A percentile compares a stretch with the other conserved stretches of the same genome.
phyloP scores from a whole-genome alignment of 2,113 vertebrate species.

The Nyctibius bracteatus region DNA sequence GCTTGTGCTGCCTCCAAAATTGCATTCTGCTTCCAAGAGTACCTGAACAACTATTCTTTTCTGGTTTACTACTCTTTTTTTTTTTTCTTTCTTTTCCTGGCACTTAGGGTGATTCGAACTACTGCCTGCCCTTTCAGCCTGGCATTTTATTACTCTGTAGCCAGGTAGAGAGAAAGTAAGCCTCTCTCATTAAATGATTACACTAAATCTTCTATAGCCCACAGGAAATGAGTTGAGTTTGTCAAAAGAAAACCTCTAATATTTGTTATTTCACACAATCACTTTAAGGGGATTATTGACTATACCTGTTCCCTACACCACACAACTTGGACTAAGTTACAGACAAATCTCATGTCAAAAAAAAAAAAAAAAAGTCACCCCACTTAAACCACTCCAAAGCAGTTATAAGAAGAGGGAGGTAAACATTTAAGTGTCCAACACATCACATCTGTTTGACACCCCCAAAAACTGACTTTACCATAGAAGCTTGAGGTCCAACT shows the following conservation, averaged over 20 bases:
- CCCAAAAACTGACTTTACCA: not conserved
- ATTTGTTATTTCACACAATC: conserved; percentile 1
- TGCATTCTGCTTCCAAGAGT: not conserved
- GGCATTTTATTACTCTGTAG: not conserved
- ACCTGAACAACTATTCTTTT: not conserved
- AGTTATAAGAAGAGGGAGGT: not conserved
- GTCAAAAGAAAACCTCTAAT: conserved; percentile 3
- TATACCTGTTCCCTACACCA: not conserved
- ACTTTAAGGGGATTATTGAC: not conserved
- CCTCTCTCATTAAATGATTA: not conserved
- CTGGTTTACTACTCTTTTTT: not conserved
- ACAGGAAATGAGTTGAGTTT: conserved; percentile 9
- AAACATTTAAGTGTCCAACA: not conserved
- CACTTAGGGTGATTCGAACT: not conserved
- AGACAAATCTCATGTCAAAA: not conserved
- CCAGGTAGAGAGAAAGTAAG: not conserved
- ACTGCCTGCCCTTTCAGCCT: not conserved
- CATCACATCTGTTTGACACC: not conserved
- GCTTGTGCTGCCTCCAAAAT: not conserved
- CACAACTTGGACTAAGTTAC: not conserved
- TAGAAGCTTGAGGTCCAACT: not conserved
- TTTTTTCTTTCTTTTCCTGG: not conserved
- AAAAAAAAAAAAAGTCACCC: not conserved
- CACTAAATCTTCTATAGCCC: not conserved
- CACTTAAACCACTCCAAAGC: not conserved